A percentile compares a stretch with the other conserved stretches of the same genome.
Evolutionary conservation across 2,113 vertebrate species (phyloP).

Genomic region (Callocephalon fimbriatum): DNA sequence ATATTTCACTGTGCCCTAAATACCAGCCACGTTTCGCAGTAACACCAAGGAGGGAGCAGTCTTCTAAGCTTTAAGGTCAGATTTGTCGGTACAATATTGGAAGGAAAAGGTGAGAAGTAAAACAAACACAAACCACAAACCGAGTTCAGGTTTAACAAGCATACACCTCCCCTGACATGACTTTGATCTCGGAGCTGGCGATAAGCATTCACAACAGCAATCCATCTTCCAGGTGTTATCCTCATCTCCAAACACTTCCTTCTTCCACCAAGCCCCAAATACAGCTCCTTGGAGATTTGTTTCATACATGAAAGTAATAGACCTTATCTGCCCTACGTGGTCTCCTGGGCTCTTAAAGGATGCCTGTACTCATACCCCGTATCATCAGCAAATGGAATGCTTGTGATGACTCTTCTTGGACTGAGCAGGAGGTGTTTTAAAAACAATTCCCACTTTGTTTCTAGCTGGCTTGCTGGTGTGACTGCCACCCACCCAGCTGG

Average conservation of each 20-base stretch:
- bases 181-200: neutral
- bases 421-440: neutral
- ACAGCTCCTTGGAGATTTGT: neutral
- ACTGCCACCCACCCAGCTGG: constrained; percentile 52
- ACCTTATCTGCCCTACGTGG: neutral
- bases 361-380: neutral
- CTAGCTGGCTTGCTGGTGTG: neutral
- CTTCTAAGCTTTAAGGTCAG: neutral
- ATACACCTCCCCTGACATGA: neutral
- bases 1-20: neutral
- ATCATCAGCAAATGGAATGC: neutral
- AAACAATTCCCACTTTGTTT: constrained; percentile 36
- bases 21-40: neutral
- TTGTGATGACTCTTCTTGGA: neutral
- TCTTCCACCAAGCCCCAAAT: neutral
- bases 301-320: neutral
- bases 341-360: neutral
- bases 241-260: neutral
- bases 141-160: neutral
- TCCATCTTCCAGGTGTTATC: neutral
- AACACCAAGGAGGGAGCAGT: neutral
- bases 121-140: constrained; percentile 10
- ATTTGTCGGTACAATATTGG: constrained; percentile 21
- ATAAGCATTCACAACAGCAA: neutral
- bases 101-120: constrained; percentile 43